A percentile compares a stretch with the other conserved stretches of the same genome.
These are phyloP conservation scores for Phoxinus dragarum DNA, from an alignment of 2,797 vertebrate genomes.

Conservation along the genomic window DNA sequence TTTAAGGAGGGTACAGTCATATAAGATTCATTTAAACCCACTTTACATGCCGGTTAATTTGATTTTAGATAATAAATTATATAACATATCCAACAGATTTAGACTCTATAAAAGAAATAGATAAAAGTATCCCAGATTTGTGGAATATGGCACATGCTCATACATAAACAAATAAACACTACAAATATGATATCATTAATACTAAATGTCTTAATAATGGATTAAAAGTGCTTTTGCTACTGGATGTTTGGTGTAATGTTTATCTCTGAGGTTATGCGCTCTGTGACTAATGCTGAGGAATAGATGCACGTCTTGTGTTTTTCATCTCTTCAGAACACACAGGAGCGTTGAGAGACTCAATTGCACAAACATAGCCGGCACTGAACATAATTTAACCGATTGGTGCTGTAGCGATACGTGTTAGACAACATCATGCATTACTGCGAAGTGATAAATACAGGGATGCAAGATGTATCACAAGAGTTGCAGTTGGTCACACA, in stretches of 20 bases:
- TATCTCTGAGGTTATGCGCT: conserved; percentile 5
- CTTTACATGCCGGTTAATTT: not conserved
- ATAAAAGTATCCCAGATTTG: not conserved
- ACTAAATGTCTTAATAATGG: conserved; percentile 18
- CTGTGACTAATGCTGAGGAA: not conserved
- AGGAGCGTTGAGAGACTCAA: not conserved
- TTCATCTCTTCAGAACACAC: conserved; percentile 16
- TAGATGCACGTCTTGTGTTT: conserved; percentile 24
- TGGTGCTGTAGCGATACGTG: not conserved
- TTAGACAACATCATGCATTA: not conserved
- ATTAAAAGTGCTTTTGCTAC: conserved; percentile 7
- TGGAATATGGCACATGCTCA: not conserved
- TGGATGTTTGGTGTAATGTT: conserved; percentile 8
- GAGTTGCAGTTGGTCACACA: not conserved
- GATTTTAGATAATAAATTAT: not conserved
- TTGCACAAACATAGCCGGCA: not conserved
- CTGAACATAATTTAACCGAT: not conserved
- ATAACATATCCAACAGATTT: not conserved
- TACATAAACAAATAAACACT: not conserved
- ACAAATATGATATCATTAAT: not conserved
- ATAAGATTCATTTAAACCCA: not conserved
- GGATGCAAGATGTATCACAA: not conserved
- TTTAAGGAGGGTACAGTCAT: not conserved
- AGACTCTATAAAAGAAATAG: not conserved
- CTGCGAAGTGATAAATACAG: not conserved